Evolutionary conservation across 2,888 invertebrate genomes (phyloP).

Genomic region (Mechanitis messenoides): DNA sequence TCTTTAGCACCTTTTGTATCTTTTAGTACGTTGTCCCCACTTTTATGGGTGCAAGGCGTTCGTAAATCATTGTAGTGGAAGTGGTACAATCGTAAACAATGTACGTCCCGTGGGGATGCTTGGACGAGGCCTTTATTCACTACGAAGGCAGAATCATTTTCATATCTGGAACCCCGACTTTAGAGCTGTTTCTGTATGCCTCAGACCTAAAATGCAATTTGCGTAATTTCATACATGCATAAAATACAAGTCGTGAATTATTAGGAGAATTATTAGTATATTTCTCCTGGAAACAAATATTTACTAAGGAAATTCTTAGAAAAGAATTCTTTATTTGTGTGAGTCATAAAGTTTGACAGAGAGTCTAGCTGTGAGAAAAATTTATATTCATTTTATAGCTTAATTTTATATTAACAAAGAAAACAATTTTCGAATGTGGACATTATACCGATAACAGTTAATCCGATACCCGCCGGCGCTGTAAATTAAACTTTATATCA

Average conservation of each 20-base stretch:
- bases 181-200: not conserved
- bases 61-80: slow-evolving; percentile 76
- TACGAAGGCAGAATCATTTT: not conserved
- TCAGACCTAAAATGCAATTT: not conserved
- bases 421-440: slow-evolving; percentile 63
- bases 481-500: slow-evolving; percentile 76
- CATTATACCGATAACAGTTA: slow-evolving; percentile 69
- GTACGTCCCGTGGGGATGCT: slow-evolving; percentile 51
- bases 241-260: not conserved
- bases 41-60: slow-evolving; percentile 71
- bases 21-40: slow-evolving; percentile 74
- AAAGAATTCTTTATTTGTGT: too few species aligned
- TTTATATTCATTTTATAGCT: slow-evolving; percentile 47
- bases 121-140: slow-evolving; percentile 4
- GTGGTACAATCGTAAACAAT: slow-evolving; percentile 71
- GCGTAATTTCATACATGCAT: not conserved
- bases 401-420: slow-evolving; percentile 56
- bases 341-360: not conserved
- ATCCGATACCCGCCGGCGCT: slow-evolving; percentile 60
- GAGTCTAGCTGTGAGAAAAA: slow-evolving; percentile 27
- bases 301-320: not conserved
- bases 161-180: not conserved
- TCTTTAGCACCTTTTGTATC: slow-evolving; percentile 77
- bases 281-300: not conserved
- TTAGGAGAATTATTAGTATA: slow-evolving; percentile 4